Percentiles rank a stretch among this genome's conserved stretches.
These are phyloP conservation scores for Cheilosia impressa DNA, from an alignment of 2,888 invertebrate species.

Conservation along the genomic window DNA sequence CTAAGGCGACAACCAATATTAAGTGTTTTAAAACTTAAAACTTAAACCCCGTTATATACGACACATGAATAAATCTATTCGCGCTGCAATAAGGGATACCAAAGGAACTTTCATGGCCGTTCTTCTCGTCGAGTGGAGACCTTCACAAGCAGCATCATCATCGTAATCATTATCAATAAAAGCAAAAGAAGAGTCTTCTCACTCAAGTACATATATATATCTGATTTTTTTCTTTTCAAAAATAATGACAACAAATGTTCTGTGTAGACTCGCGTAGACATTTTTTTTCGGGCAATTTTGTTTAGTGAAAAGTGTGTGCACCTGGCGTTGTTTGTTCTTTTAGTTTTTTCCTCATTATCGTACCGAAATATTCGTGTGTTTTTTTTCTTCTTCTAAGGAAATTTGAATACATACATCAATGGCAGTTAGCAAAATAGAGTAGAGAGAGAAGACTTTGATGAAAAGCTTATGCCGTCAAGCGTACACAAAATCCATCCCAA, in stretches of 20 bases:
- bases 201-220: too few species aligned
- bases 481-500: slow-evolving; percentile 70
- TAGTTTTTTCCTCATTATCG: slow-evolving; percentile 40
- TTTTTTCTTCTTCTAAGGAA: slow-evolving; percentile 40
- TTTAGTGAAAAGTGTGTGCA: slow-evolving; percentile 57
- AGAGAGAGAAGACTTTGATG: slow-evolving; percentile 58
- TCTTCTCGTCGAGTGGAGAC: slow-evolving; percentile 29
- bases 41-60: slow-evolving; percentile 3
- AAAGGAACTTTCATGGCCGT: slow-evolving; percentile 55
- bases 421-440: slow-evolving; percentile 60
- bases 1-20: slow-evolving; percentile 46
- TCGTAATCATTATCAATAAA: slow-evolving; percentile 31
- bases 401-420: slow-evolving; percentile 64
- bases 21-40: slow-evolving; percentile 39
- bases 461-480: slow-evolving; percentile 70
- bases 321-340: slow-evolving; percentile 52
- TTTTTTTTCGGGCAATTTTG: slow-evolving; percentile 13
- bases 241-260: slow-evolving; percentile 56
- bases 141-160: slow-evolving; percentile 43
- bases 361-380: slow-evolving; percentile 35
- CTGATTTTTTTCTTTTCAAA: too few species aligned
- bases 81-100: slow-evolving; percentile 24
- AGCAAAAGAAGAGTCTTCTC: slow-evolving; percentile 34
- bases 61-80: slow-evolving; percentile 26
- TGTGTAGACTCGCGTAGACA: slow-evolving; percentile 17